Percentiles rank a stretch among this genome's conserved stretches.
Evolutionary conservation across 2,888 invertebrate genomes (phyloP).

Genomic region (Bedellia somnulentella): DNA sequence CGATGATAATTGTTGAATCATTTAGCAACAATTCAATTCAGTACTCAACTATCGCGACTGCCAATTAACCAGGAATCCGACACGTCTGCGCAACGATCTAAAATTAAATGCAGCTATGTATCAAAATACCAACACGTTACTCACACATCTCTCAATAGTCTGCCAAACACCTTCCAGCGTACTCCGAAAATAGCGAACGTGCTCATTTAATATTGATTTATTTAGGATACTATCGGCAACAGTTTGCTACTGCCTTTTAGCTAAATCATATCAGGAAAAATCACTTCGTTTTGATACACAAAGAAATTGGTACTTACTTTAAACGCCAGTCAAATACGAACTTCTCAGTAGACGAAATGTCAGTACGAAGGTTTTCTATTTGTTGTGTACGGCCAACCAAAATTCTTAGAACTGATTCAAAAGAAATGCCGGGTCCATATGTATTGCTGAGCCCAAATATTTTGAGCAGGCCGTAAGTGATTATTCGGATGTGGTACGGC

Average conservation of each 20-base stretch:
- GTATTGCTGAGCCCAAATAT: conserved; percentile 54
- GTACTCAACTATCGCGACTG: conserved; percentile 47
- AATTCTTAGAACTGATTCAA: conserved; percentile 38
- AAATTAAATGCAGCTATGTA: conserved; percentile 61
- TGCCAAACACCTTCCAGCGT: conserved; percentile 58
- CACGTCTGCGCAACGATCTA: conserved; percentile 60
- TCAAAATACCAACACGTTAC: conserved; percentile 59
- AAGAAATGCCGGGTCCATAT: conserved; percentile 35
- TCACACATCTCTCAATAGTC: conserved; percentile 59
- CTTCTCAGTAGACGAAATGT: too few species aligned
- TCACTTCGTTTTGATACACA: too few species aligned
- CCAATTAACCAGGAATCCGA: conserved; percentile 59
- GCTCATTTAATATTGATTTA: conserved; percentile 40
- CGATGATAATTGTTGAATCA: conserved; percentile 4
- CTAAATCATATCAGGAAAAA: too few species aligned
- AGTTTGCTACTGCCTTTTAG: too few species aligned
- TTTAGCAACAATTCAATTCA: conserved; percentile 19
- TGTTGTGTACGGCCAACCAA: too few species aligned
- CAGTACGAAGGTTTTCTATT: too few species aligned
- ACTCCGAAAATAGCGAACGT: conserved; percentile 48
- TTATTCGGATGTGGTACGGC: conserved; percentile 59
- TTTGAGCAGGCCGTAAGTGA: conserved; percentile 54
- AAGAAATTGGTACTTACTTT: too few species aligned
- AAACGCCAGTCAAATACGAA: too few species aligned
- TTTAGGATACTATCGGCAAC: conserved; percentile 20